Base-by-base conservation (phyloP, 2,797 vertebrate species). In the Bucorvus abyssinicus region DNA sequence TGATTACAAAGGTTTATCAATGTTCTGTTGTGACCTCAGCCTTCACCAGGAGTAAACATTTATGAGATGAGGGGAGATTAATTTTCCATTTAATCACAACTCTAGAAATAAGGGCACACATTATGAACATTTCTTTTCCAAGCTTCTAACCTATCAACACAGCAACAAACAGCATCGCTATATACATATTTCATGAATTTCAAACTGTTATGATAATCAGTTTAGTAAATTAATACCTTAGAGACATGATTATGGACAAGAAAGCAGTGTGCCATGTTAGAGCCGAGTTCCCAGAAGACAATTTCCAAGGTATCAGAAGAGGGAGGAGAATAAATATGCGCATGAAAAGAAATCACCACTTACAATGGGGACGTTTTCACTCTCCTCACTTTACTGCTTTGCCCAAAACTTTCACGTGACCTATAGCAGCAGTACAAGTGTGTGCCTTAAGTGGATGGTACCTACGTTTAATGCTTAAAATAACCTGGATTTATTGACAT, bases 201-300 rank as follows among this genome's bases (percentile, higher is more conserved):
- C 2, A 81, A 64, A 92, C 71, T 75, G 47, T 70, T 65, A 84
- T 49, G 49, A 73, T 90, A 93, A 95, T 60, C 93, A 83, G 59
- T 83, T 85, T 14, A 26, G 83, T 90, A 97, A 97, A 97, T 97
- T 94, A 97, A 97, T 91, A 94, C 96, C 97, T 95, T 55, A 49
- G 90, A 95, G 97, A 97, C 57, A 84, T 68, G 73, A 87, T 96
- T 94, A 95, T 77, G 56, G 67, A 85, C 82, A 96, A 90, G 83
- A 78, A 95, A 97, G 71, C 74, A 87, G 63, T 55, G 38, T 56
- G 82, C 52, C 59, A 80, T 32, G 47, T 69, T 85, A 84, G 86
- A 96, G 89, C 9, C 0, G 22, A 95, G 95, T 47, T 96, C 97
- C 95, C 96, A 76, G 42, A 91, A 84, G 97, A 89, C 55, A 75